These are phyloP conservation scores for Nematopogon swammerdamellus DNA, from an alignment of 2,888 invertebrate species.

Conservation along the genomic window DNA sequence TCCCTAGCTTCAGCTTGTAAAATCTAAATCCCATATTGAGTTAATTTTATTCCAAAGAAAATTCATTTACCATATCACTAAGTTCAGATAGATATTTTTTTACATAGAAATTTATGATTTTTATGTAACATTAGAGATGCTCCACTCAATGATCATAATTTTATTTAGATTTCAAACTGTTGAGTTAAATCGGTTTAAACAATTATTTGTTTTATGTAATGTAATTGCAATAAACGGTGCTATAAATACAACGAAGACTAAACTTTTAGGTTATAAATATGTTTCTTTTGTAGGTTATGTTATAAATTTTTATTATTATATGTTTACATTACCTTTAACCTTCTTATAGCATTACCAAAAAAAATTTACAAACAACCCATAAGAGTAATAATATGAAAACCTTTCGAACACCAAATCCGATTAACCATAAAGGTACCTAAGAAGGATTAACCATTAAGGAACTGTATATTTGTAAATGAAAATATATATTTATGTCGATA, in stretches of 20 bases:
- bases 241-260: not conserved
- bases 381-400: not conserved
- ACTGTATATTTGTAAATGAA: conserved; percentile 14
- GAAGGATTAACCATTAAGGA: not conserved
- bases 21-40: not conserved
- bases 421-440: not conserved
- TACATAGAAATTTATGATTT: too few species aligned
- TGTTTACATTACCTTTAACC: too few species aligned
- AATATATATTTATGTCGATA: conserved; percentile 13
- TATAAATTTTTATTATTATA: too few species aligned
- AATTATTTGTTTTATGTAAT: not conserved
- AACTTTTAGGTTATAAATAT: not conserved
- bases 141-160: too few species aligned
- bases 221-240: not conserved
- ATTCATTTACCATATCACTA: not conserved
- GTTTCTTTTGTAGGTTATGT: not conserved
- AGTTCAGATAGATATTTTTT: not conserved
- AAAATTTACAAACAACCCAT: not conserved
- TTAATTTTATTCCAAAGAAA: not conserved
- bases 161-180: too few species aligned
- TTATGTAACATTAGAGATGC: too few species aligned
- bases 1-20: too few species aligned
- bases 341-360: not conserved
- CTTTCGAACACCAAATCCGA: not conserved
- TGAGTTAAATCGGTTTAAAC: too few species aligned